Base-by-base conservation (phyloP, 2,113 vertebrate species). In the Actenoides hombroni region DNA sequence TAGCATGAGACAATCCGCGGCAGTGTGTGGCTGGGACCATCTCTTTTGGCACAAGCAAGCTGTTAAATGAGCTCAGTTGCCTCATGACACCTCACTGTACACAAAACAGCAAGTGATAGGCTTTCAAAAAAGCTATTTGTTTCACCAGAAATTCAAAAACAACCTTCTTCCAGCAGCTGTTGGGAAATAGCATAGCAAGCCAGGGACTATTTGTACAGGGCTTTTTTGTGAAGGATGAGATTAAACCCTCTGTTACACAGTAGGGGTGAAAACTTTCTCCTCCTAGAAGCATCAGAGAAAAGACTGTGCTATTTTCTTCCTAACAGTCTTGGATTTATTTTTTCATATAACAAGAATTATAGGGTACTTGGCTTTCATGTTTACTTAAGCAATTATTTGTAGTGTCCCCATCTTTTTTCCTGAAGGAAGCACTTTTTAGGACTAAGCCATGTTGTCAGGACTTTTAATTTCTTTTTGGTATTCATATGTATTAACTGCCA, bases 91-190 rank as follows among this genome's bases (percentile, higher is more conserved):
- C 74, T 86, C 95, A 78, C 46, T 92, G 88, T 88, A 95, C 80
- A 95, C 73, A 94, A 86, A 96, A 89, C 83, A 92, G 88, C 88
- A 70, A 95, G 56, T 92, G 92, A 92, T 83, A 94, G 69, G 83
- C 91, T 84, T 95, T 94, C 92, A 88, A 88, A 86, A 97, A 95
- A 91, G 69, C 92, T 91, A 48, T 94, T 93, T 90, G 76, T 95
- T 95, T 93, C 92, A 86, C 65, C 26, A 86, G 51, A 79, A 95
- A 94, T 90, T 96, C 69, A 93, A 96, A 96, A 75, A 5, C 73
- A 95, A 75, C 73, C 65, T 68, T 81, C 31, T 90, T 92, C 51
- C 56, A 94, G 76, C 92, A 94, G 95, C 88, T 93, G 86, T 93
- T 95, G 69, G 91, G 86, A 92, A 86, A 92, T 76, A 94, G 88